Evolutionary conservation across 2,888 invertebrate genomes (phyloP), one percentile per base, ranked within the genome.

Genomic region (Eretmocerus hayati): DNA sequence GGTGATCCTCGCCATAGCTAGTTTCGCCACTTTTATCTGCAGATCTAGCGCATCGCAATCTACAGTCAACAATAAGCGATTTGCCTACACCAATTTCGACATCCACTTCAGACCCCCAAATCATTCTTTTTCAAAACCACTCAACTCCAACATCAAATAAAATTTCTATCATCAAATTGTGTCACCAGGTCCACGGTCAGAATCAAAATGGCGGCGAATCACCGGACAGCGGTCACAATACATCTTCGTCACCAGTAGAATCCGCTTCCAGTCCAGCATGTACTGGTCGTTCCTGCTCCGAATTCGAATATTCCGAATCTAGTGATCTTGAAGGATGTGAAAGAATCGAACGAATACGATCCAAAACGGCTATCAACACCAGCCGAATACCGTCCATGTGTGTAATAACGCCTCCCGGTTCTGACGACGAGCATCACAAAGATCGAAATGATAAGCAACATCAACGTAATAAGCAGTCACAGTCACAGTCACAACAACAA

Each of bases 361-460:
- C 84, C 36, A 92, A 91, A 73, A 92, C 91, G 0, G 85, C 87
- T 2, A 87, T 92, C 36, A 89, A 86, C 63, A 86, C 87, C 43
- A 87, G 87, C 59, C 79, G 91, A 58, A 92, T 92, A 64, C 92
- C 92, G 2, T 90, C 91, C 5, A 87, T 92, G 85, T 92, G 91
- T 71, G 89, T 90, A 3, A 90, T 91, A 42, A 91, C 91, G 15
- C 90, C 91, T 4, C 84, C 85, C 0, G 85, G 86, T 53, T 90
- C 90, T 55, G 91, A 91, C 59, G 91, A 91, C 62, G 91, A 91
- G 68, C 83, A 82, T 56, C 77, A 19, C 20, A 21, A 40, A 4
- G 41, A 43, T 21, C 37, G 35, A 6, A 40, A 39, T 1, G 80
- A 37, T 15, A 39, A 43, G 21, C 38, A 51, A 2, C 51, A 69